Percentiles rank a stretch among this genome's conserved stretches.
These are phyloP conservation scores for Podargus strigoides DNA, from an alignment of 2,797 vertebrate species.

Conservation along the genomic window DNA sequence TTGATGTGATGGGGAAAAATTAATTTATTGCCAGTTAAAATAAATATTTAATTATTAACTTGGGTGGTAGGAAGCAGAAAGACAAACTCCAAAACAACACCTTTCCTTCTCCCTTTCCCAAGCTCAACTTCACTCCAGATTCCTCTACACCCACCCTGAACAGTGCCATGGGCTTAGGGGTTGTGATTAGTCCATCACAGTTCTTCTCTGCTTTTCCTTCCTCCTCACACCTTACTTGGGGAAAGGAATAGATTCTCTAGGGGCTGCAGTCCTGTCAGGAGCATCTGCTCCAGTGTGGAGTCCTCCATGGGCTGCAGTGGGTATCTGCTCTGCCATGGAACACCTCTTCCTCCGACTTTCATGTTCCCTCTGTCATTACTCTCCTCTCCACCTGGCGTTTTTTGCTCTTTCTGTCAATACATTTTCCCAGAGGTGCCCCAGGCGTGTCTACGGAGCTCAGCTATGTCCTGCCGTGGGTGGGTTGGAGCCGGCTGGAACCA, in stretches of 20 bases:
- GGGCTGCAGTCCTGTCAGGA: background rate
- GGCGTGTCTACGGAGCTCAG: accelerated
- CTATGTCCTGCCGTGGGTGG: background rate
- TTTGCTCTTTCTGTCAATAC: background rate
- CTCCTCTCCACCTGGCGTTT: background rate
- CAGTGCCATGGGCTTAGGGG: accelerated
- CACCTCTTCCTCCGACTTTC: background rate
- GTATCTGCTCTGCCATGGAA: background rate
- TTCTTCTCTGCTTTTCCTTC: background rate
- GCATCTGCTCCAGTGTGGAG: background rate
- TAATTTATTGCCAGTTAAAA: background rate
- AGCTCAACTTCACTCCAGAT: background rate
- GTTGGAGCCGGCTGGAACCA: no score
- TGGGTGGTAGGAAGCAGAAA: background rate
- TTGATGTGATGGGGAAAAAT: background rate
- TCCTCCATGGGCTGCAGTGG: background rate
- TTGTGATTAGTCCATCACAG: background rate
- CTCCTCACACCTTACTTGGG: background rate
- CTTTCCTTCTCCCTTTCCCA: background rate
- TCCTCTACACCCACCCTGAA: background rate
- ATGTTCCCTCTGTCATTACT: background rate
- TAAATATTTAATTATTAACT: background rate
- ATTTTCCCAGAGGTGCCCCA: background rate
- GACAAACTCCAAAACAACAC: background rate
- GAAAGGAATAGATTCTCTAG: background rate